Base-by-base conservation (phyloP, 2,113 vertebrate genomes). In the Miniopterus natalensis region DNA sequence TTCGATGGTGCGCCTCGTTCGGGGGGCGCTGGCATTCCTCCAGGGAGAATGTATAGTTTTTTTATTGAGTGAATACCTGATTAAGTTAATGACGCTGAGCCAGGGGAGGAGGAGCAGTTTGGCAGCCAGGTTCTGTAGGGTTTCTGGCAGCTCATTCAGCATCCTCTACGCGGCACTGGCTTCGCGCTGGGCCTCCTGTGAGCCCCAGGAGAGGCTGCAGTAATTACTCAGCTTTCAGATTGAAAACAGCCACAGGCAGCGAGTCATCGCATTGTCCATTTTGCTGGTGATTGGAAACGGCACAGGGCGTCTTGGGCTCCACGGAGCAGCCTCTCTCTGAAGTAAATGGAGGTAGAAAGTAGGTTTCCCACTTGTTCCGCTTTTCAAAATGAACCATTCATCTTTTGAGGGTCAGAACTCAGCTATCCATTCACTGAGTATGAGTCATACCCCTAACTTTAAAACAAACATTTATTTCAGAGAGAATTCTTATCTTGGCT, bases 11-110 rank as follows among this genome's bases (percentile, higher is more conserved):
- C 89, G 95, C 98, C 92, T 98, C 93, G 92, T 97, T 91, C 98
- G 94, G 98, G 95, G 94, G 97, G 97, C 96, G 61, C 96, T 98
- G 98, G 98, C 98, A 88, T 89, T 93, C 97, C 97, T 98, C 99
- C 98, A 98, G 97, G 93, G 98, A 98, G 47, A 78, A 95, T 73
- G 90, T 92, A 78, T 63, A n/a, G 8, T 13, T 96, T 98, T 98
- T 84, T 71, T 59, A 98, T 98, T 99, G 99, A 99, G 99, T 99
- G 99, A 99, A 99, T 99, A 99, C 99, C 99, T 99, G 99, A 99
- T 99, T 98, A 98, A 99, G 98, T 99, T 99, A 98, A 98, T 98
- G 98, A 98, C 96, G 97, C 97, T 93, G 95, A 98, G 98, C 97
- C 94, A 98, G 97, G 97, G 96, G 98, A 98, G 99, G 98, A 98